Evolutionary conservation across 2,888 invertebrate species (phyloP), one percentile per base, ranked within the genome.

Genomic region (Linnaemya tessellans): DNA sequence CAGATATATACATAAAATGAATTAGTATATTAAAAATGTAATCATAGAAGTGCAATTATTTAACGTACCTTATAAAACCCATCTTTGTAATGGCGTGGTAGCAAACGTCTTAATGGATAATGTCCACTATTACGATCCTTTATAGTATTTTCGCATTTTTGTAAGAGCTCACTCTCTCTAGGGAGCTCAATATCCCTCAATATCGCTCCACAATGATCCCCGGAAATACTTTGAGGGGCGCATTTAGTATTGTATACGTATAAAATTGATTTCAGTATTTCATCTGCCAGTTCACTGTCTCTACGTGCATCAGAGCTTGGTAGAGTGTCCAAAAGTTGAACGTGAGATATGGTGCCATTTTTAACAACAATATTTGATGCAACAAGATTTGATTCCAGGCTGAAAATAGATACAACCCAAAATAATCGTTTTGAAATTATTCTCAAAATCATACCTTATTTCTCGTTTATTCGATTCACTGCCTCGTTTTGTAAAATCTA

Each of bases 121-220:
- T 90, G 89, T 0, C 89, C 90, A 51, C 89, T 88, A 0, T 89
- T 89, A 46, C 91, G 92, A 22, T 93, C 94, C 0, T 84, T 73
- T 4, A 90, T 68, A 3, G 91, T 65, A 2, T 88, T 84, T 3
- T 89, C 82, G 88, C 96, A 96, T 68, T 94, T 93, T 0, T 92
- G 90, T 3, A 93, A 93, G 67, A 95, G 92, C 20, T 94, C 93
- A 68, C 94, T 95, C 1, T 82, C 80, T 35, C 93, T 93, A 9
- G 94, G 94, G 74, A 96, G 92, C 80, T 93, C 93, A 89, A 94
- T 93, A 7, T 87, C 80, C 56, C 89, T 87, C 20, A 96, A 93
- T 88, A 93, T 94, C 87, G 94, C 93, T 0, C 95, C 94, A 89
- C 96, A 96, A 73, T 95, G 94, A 58, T 94, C 93, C n/a, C 90